Evolutionary conservation across 2,888 invertebrate genomes (phyloP).

Genomic region (Allophyes oxyacanthae): DNA sequence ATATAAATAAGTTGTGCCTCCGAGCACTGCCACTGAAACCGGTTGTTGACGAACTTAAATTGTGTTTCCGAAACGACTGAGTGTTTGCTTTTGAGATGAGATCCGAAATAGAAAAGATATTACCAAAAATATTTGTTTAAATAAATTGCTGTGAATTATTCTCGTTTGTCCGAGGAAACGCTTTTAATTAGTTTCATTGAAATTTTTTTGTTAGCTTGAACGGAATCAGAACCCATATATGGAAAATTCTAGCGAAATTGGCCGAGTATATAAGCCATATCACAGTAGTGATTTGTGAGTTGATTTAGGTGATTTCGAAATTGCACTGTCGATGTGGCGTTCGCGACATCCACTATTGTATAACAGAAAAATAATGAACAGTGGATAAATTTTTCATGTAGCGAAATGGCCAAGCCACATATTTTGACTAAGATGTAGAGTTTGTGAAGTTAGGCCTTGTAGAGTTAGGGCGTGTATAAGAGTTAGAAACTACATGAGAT

Average conservation of each 20-base stretch:
- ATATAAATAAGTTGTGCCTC: slow-evolving; percentile 64
- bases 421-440: too few species aligned
- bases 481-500: too few species aligned
- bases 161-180: slow-evolving; percentile 32
- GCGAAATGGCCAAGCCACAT: too few species aligned
- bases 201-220: slow-evolving; percentile 21
- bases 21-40: slow-evolving; percentile 61
- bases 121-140: slow-evolving; percentile 63
- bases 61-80: slow-evolving; percentile 72
- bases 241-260: slow-evolving; percentile 3
- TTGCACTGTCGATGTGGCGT: too few species aligned
- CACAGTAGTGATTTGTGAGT: neutral
- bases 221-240: slow-evolving; percentile 19
- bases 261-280: too few species aligned
- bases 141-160: slow-evolving; percentile 56
- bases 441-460: too few species aligned
- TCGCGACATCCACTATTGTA: too few species aligned
- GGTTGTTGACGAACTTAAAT: slow-evolving; percentile 81
- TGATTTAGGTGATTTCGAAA: too few species aligned
- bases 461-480: too few species aligned
- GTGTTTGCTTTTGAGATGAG: slow-evolving; percentile 70
- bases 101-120: slow-evolving; percentile 64
- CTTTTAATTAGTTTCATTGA: slow-evolving; percentile 46
- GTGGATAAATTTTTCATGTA: too few species aligned
- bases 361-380: too few species aligned